These are phyloP conservation scores for Rhopalosiphum nymphaeae DNA, from an alignment of 2,888 invertebrate species.

Conservation along the genomic window DNA sequence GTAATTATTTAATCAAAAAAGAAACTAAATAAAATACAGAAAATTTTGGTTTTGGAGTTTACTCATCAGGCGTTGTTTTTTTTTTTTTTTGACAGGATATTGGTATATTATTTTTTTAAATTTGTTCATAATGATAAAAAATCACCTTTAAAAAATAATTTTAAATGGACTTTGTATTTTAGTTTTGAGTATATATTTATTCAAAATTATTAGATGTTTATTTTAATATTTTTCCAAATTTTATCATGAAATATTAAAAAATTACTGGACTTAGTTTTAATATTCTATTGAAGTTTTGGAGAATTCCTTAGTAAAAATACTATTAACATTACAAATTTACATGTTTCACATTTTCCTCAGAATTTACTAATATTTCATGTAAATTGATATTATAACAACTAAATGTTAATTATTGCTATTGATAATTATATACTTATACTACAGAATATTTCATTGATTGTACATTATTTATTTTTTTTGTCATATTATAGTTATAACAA, in stretches of 20 bases:
- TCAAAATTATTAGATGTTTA: neutral
- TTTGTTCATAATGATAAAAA: neutral
- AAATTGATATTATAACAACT: neutral
- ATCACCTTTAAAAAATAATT: neutral
- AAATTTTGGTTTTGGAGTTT: neutral
- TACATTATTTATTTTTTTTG: neutral
- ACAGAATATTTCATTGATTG: neutral
- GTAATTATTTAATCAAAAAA: neutral
- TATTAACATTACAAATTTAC: neutral
- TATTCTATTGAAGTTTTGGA: neutral
- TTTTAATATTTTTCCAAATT: neutral
- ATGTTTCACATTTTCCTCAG: neutral
- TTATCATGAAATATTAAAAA: neutral
- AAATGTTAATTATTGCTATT: neutral
- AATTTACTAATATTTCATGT: neutral
- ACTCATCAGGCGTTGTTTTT: neutral
- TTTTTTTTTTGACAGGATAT: neutral
- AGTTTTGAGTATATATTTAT: neutral
- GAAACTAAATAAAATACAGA: neutral
- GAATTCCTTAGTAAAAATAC: neutral
- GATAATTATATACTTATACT: neutral
- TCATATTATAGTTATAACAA: constrained; percentile 80
- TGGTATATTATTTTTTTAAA: neutral
- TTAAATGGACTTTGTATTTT: neutral
- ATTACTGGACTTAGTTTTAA: neutral